A percentile compares a stretch with the other conserved stretches of the same genome.
Conservation (phyloP, 1,140 invertebrate genomes). For the Drosophila serrata region DNA sequence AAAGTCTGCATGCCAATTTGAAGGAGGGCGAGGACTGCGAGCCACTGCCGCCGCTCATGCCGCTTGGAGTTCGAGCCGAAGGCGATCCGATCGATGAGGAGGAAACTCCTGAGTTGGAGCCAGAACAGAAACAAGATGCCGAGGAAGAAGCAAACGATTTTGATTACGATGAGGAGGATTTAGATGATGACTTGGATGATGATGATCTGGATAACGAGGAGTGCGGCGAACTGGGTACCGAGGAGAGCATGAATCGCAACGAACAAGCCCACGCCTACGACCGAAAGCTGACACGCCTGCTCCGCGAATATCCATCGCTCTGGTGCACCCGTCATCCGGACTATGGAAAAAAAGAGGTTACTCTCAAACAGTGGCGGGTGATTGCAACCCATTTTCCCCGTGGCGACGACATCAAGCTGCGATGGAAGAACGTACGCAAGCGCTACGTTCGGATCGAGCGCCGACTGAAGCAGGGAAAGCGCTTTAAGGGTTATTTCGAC, state of each 20-base stretch:
- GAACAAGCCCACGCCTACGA: constrained; percentile 79
- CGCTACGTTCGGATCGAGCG: constrained; percentile 77
- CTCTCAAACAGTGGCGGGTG: constrained; percentile 76
- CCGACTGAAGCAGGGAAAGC: constrained; percentile 68
- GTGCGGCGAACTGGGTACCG: constrained; percentile 51
- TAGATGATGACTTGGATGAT: constrained; percentile 48
- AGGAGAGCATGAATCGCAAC: constrained; percentile 78
- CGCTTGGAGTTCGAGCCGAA: constrained; percentile 63
- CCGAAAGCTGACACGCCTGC: constrained; percentile 70
- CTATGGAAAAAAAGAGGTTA: constrained; percentile 78
- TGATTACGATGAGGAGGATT: constrained; percentile 37
- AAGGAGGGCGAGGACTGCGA: constrained; percentile 68
- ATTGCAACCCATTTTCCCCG: constrained; percentile 74
- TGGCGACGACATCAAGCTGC: constrained; percentile 74
- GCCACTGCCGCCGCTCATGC: constrained; percentile 69
- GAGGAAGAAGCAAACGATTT: constrained; percentile 45
- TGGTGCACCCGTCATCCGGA: constrained; percentile 80
- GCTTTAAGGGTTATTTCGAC: constrained; percentile 82
- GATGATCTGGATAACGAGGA: constrained; percentile 61
- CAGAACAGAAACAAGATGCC: constrained; percentile 16
- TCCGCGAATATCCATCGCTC: constrained; percentile 77
- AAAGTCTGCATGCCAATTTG: constrained; percentile 76
- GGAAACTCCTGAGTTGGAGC: constrained; percentile 23
- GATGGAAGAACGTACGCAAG: constrained; percentile 81
- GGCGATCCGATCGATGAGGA: constrained; percentile 74